Percentiles rank a stretch among this genome's conserved stretches.
These are phyloP conservation scores for Chloropsis hardwickii DNA, from an alignment of 2,113 vertebrate species.

Conservation along the genomic window DNA sequence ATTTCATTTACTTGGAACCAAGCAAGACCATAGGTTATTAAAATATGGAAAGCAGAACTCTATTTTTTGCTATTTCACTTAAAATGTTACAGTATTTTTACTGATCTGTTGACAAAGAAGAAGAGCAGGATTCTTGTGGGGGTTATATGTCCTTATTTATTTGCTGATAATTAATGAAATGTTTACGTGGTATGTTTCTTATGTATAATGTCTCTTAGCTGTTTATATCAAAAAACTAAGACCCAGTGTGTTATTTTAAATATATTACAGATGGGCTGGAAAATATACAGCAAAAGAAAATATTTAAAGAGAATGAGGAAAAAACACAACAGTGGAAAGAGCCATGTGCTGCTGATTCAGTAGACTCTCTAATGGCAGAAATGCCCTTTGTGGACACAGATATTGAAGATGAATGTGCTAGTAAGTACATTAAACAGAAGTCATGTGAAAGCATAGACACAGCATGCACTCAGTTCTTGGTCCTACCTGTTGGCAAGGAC, in stretches of 20 bases:
- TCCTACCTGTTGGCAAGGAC: neutral
- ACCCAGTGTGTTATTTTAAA: neutral
- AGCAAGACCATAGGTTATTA: neutral
- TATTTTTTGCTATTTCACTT: neutral
- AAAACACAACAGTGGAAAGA: slow-evolving; percentile 2
- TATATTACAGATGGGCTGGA: slow-evolving; percentile 53
- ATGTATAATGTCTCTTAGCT: neutral
- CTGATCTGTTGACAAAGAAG: neutral
- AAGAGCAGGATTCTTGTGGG: neutral
- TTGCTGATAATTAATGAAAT: neutral
- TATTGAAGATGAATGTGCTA: slow-evolving; percentile 74
- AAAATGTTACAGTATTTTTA: neutral
- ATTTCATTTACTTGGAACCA: neutral
- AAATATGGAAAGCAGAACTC: neutral
- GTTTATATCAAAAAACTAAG: neutral
- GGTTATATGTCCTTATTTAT: neutral
- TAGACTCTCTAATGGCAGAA: slow-evolving; percentile 72
- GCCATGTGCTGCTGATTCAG: neutral
- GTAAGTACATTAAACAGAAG: slow-evolving; percentile 67
- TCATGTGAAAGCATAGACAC: neutral
- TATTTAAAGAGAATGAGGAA: neutral
- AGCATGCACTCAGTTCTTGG: neutral
- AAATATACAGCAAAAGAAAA: slow-evolving; percentile 39
- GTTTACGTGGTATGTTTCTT: neutral
- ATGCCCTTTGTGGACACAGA: slow-evolving; percentile 80